Evolutionary conservation across 2,113 vertebrate species (phyloP).

Genomic region (Pygoscelis adeliae): DNA sequence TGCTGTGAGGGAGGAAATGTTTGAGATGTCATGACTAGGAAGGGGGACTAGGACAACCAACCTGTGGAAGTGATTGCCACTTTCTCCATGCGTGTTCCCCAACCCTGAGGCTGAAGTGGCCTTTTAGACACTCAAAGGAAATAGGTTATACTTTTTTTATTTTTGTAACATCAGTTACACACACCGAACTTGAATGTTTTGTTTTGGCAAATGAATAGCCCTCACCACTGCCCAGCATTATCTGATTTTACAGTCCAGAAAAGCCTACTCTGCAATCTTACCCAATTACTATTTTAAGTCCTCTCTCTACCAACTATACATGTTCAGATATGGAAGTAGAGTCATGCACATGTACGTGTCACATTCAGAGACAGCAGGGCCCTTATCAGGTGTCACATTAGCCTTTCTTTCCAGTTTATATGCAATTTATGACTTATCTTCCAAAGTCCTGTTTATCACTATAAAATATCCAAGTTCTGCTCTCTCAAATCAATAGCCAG

Average conservation of each 20-base stretch:
- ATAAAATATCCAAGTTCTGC: background rate
- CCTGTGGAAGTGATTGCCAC: fast-evolving
- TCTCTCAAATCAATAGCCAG: background rate
- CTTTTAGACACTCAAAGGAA: background rate
- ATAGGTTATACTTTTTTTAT: background rate
- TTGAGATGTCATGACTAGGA: background rate
- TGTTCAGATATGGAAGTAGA: background rate
- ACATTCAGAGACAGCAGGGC: background rate
- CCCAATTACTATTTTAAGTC: background rate
- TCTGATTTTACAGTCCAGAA: background rate
- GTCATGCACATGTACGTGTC: fast-evolving
- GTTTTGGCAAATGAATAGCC: background rate
- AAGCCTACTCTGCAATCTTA: background rate
- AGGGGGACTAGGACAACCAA: background rate
- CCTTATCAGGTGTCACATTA: background rate
- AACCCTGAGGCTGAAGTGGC: background rate
- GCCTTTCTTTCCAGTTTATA: background rate
- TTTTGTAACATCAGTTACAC: background rate
- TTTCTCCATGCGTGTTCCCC: fast-evolving
- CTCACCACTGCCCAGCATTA: background rate
- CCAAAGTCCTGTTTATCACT: background rate
- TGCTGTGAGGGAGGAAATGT: background rate
- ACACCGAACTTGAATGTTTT: background rate
- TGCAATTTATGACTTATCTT: background rate
- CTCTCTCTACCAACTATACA: background rate